phyloP scores from a whole-genome alignment of 2,797 vertebrate species.

The Falco rusticolus region DNA sequence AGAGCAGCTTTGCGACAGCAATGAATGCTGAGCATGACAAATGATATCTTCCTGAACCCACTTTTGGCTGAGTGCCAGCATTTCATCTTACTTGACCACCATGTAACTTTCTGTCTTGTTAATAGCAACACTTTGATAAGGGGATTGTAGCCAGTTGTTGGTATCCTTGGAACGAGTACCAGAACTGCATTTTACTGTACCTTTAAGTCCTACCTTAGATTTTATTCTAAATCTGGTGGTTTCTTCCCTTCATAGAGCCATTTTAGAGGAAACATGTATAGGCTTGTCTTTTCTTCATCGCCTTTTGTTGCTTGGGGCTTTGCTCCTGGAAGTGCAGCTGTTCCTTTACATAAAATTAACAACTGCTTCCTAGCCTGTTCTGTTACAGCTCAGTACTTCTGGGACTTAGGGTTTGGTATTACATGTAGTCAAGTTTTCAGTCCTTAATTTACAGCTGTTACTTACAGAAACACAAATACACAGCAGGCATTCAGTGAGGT shows the following conservation, averaged over 20 bases:
- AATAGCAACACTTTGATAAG: background rate
- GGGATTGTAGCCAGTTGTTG: background rate
- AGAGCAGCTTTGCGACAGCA: background rate
- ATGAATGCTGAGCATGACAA: constrained; percentile 22
- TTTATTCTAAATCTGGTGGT: constrained; percentile 5
- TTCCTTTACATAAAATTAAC: constrained; percentile 6
- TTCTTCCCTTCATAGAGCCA: background rate
- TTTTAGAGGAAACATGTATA: background rate
- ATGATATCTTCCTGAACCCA: background rate
- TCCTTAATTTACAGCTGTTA: constrained; percentile 11
- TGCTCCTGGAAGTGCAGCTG: background rate
- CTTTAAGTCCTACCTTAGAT: background rate
- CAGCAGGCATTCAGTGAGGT: background rate
- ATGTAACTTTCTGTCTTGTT: constrained; percentile 27
- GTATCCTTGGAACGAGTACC: constrained; percentile 7
- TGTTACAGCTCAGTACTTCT: background rate
- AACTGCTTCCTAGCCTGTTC: background rate
- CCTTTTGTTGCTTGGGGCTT: background rate
- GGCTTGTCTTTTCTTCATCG: background rate
- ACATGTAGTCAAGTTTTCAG: background rate
- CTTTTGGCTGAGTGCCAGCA: background rate
- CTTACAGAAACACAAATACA: constrained; percentile 13
- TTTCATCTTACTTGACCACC: constrained; percentile 21
- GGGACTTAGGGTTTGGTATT: background rate
- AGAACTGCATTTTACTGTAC: constrained; percentile 1